Evolutionary conservation across 2,888 invertebrate genomes (phyloP), one percentile per base, ranked within the genome.

Genomic region (Myopa testacea): DNA sequence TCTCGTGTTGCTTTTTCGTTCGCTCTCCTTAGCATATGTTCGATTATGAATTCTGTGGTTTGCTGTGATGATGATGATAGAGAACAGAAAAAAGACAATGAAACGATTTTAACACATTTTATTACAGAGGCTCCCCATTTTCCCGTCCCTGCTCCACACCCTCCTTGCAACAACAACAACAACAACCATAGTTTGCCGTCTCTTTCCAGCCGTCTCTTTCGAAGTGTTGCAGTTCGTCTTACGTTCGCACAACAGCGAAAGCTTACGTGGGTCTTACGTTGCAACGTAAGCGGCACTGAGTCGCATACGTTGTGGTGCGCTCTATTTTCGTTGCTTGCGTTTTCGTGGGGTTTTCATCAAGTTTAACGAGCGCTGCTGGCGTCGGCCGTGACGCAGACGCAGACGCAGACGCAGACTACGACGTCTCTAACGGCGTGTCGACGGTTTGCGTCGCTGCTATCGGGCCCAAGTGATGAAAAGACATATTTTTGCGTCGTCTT

Each of bases 391-490:
- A 14, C 38, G 12, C 40, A 2, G 55, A 10, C 58, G 60, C 52
- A 3, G 52, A 19, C 34, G 70, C 60, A 58, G 26, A 34, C 70
- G 60, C 58, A 7, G n/a, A 34, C 38, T 34, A 6, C 71, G 40
- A 4, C 40, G 40, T 5, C 71, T 55, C 19, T 52, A 34, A n/a
- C 71, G 71, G 38, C 37, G 26, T 26, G 60, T 38, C n/a, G 58
- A 45, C 37, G n/a, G 67, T 40, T 67, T 60, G 19, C 55, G 34
- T 45, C 38, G 52, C 62, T 70, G 50, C 73, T 72, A 58, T 40
- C 65, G 71, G 71, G 78, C 73, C 63, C 68, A 80, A 78, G 81
- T 81, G 81, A 77, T 81, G 81, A 81, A 81, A 81, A 80, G 80
- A 78, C 78, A 81, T 79, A 81, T 80, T 80, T 79, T 69, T 74